Base-by-base conservation (phyloP, 2,113 vertebrate species). In the Centropus bengalensis region DNA sequence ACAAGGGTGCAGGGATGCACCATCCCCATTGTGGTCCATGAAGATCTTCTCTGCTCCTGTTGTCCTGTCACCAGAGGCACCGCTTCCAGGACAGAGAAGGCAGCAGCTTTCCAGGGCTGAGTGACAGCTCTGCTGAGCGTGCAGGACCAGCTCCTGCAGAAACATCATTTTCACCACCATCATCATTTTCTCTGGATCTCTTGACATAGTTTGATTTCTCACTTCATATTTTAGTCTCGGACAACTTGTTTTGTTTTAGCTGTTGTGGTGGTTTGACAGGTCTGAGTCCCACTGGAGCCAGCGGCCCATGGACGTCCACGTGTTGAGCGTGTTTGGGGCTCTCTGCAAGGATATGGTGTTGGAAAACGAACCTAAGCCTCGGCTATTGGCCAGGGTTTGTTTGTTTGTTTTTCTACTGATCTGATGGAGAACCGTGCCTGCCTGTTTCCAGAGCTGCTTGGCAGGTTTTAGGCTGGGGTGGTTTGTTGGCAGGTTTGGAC, bases 221-320 rank as follows among this genome's bases (percentile, higher is more conserved):
- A 0, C 77, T 81, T 59, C 14, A 3, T 6, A 3, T n/a, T 73
- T 58, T 1, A 4, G 30, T 52, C 74, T 58, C 1, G 5, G 16
- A 0, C 44, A 14, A 9, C 52, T 55, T 13, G 33, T 33, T 36
- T 40, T 11, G 17, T 10, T 1, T 12, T 24, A 5, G 54, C 70
- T 40, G 22, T 13, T 5, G 38, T 19, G 27, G 45, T 0, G 4
- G 10, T 78, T 59, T 45, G 38, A n/a, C 70, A 62, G 85, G 82
- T 23, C 0, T 1, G 44, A n/a, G 30, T 71, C 56, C 69, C 1
- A 2, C 13, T 0, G 3, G 66, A 51, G 63, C 71, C 1, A 7
- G 67, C 71, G 67, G 77, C 78, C 28, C 32, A 0, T 6, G 13
- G 58, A n/a, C 22, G 45, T 11, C 38, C 79, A 12, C 20, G 2